Evolutionary conservation across 1,140 invertebrate species (phyloP).

Genomic region (Coenobita brevimanus): DNA sequence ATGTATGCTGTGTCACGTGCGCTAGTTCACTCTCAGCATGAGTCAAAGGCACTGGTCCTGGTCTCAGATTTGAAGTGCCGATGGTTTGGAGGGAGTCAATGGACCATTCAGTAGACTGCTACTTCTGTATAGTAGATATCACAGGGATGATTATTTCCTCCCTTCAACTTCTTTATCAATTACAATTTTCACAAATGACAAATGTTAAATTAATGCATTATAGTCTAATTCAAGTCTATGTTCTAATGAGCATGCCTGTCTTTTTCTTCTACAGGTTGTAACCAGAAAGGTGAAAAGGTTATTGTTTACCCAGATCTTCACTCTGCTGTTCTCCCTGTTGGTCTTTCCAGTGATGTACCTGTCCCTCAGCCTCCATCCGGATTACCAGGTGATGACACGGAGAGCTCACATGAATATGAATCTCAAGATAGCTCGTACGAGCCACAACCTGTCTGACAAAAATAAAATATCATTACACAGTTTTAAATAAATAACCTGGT

Average conservation of each 20-base stretch:
- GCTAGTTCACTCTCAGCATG: too few relatives aligned
- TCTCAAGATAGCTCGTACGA: neutral
- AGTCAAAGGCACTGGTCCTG: too few relatives aligned
- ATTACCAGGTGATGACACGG: neutral
- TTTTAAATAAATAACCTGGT: conserved; percentile 17
- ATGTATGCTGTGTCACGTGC: too few relatives aligned
- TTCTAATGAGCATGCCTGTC: too few relatives aligned
- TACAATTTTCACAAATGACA: neutral
- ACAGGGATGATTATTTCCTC: neutral
- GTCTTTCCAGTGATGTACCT: conserved; percentile 15
- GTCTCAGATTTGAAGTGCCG: too few relatives aligned
- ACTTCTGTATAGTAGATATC: too few relatives aligned
- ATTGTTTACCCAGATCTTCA: conserved; percentile 1
- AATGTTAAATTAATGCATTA: neutral
- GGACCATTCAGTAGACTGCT: too few relatives aligned
- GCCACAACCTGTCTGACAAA: neutral
- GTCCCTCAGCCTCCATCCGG: too few relatives aligned
- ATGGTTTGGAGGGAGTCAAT: too few relatives aligned
- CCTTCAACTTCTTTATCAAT: neutral
- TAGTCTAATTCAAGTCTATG: too few relatives aligned
- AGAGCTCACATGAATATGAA: neutral
- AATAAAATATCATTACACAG: neutral
- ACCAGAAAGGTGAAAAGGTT: neutral
- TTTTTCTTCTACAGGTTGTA: neutral
- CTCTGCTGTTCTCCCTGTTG: conserved; percentile 22